phyloP scores from a whole-genome alignment of 2,113 vertebrate species.

The Fulmarus glacialis region DNA sequence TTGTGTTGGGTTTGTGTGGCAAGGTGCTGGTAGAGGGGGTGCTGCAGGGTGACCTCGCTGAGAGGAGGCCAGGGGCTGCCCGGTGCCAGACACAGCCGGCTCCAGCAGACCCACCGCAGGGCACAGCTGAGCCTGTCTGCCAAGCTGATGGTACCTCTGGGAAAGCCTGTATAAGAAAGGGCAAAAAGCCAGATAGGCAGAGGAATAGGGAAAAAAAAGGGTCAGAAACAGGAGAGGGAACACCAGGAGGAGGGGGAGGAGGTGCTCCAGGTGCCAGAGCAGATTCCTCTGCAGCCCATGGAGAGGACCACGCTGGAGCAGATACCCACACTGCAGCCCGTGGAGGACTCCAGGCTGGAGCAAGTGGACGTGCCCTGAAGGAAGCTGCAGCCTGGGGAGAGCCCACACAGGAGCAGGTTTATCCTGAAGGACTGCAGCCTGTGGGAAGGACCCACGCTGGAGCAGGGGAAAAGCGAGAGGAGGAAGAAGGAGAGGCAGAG shows the following conservation, averaged over 20 bases:
- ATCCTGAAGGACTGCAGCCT: not conserved
- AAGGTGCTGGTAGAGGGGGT: not conserved
- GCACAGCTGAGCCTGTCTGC: not conserved
- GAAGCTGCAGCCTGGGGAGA: not conserved
- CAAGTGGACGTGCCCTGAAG: not conserved
- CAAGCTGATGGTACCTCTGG: not conserved
- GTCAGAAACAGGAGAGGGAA: not conserved
- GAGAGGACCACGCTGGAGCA: not conserved
- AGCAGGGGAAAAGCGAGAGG: not conserved
- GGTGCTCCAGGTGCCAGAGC: not conserved
- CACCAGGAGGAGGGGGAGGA: not conserved
- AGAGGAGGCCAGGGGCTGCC: not conserved
- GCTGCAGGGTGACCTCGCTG: not conserved
- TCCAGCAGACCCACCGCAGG: not conserved
- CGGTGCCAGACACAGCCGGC: accelerated
- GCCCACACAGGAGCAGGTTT: not conserved
- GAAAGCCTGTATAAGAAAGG: not conserved
- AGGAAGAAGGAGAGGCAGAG: not conserved
- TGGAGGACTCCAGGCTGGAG: not conserved
- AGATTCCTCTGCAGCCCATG: not conserved
- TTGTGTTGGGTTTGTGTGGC: not conserved
- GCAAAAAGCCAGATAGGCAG: not conserved
- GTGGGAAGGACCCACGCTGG: accelerated
- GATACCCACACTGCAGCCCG: not conserved
- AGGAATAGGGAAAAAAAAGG: not conserved